Percentiles rank a stretch among this genome's conserved stretches.
These are phyloP conservation scores for Polypterus bichir DNA, from an alignment of 2,113 vertebrate genomes.

Conservation along the genomic window DNA sequence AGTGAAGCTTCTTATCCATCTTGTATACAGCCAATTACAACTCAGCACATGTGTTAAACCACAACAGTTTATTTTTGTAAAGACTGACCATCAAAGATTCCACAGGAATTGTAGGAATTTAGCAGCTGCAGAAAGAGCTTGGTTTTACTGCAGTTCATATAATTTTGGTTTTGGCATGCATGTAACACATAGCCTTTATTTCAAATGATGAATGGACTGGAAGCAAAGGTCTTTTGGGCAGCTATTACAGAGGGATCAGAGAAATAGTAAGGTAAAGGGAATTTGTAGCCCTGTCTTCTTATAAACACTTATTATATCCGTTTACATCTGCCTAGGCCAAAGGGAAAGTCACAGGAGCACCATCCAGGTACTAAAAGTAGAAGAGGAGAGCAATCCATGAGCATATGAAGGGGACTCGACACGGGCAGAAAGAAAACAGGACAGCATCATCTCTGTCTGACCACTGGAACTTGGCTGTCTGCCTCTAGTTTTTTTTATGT, in stretches of 20 bases:
- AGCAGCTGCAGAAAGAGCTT: conserved; percentile 49
- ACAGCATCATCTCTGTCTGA: conserved; percentile 39
- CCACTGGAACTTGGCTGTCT: conserved; percentile 49
- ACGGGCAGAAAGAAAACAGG: conserved; percentile 14
- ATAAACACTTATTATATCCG: no score
- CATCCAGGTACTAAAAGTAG: no score
- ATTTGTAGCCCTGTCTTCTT: no score
- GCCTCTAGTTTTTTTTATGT: conserved; percentile 38
- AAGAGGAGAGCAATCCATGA: no score
- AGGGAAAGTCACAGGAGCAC: no score
- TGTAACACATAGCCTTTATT: conserved; percentile 57
- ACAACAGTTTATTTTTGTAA: conserved; percentile 54
- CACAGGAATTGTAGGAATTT: conserved; percentile 68
- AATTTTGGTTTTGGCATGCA: conserved; percentile 70
- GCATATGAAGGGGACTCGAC: no score
- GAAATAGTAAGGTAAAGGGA: conserved; percentile 26
- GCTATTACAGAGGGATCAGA: conserved; percentile 33
- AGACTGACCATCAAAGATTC: conserved; percentile 53
- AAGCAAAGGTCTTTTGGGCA: conserved; percentile 31
- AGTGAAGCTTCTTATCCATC: conserved; percentile 39
- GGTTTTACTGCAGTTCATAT: conserved; percentile 69
- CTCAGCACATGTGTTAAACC: conserved; percentile 47
- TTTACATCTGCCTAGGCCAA: no score
- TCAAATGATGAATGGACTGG: conserved; percentile 46
- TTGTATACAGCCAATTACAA: conserved; percentile 55